Percentiles rank a stretch among this genome's conserved stretches.
Evolutionary conservation across 2,113 vertebrate species (phyloP).

Genomic region (Dryoscopus gambensis): DNA sequence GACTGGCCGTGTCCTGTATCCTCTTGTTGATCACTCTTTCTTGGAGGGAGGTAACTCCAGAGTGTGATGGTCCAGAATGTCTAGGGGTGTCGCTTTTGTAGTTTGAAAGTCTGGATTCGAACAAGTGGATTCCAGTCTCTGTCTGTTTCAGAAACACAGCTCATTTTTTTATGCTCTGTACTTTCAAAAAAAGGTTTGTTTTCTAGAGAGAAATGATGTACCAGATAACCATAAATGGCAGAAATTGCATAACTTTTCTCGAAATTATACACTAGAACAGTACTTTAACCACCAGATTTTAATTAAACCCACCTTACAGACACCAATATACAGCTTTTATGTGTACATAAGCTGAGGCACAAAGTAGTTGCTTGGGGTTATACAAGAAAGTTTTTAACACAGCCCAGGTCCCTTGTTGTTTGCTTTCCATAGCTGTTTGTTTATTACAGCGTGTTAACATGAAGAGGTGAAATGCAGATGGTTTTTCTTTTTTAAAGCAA

Average conservation of each 20-base stretch:
- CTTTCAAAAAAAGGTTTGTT: neutral
- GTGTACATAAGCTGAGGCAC: neutral
- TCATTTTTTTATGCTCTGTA: neutral
- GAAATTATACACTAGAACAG: neutral
- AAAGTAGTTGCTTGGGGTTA: neutral
- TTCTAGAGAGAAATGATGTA: neutral
- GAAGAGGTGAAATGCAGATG: neutral
- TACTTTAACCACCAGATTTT: neutral
- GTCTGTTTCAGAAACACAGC: neutral
- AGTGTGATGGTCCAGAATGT: neutral
- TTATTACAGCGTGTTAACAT: neutral
- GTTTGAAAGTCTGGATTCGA: neutral
- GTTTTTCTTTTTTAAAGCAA: neutral
- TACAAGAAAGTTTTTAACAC: neutral
- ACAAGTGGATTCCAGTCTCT: neutral
- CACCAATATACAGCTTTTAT: neutral
- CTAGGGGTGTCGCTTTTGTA: neutral
- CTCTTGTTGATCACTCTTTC: neutral
- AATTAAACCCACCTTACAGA: neutral
- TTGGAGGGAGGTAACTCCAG: neutral
- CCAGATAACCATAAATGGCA: neutral
- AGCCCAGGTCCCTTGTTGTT: neutral
- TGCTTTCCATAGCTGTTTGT: neutral
- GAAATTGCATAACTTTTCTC: neutral
- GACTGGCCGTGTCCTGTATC: neutral